Percentiles rank a stretch among this genome's conserved stretches.
Evolutionary conservation across 2,113 vertebrate species (phyloP).

Genomic region (Hirundichthys speculiger): DNA sequence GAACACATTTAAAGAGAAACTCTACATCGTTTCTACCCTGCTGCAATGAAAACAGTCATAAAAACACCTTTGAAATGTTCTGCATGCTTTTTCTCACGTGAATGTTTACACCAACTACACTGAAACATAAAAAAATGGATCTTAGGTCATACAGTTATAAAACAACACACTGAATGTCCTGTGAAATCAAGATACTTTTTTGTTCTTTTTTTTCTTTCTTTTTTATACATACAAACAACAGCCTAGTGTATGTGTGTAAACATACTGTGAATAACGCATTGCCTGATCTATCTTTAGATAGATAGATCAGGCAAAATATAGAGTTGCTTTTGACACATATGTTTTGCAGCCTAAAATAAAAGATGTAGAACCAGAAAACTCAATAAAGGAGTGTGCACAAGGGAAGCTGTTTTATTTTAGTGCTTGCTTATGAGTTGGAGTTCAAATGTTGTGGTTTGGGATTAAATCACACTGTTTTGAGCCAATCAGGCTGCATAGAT

Average conservation of each 20-base stretch:
- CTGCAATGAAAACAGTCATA: constrained; percentile 3
- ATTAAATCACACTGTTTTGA: too few species aligned
- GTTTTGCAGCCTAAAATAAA: background rate
- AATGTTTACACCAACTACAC: constrained; percentile 2
- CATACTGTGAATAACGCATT: background rate
- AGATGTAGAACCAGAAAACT: constrained; percentile 15
- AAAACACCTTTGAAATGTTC: constrained; percentile 1
- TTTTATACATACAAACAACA: background rate
- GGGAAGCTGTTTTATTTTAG: too few species aligned
- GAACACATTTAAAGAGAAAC: background rate
- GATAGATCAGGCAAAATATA: too few species aligned
- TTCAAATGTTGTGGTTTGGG: too few species aligned
- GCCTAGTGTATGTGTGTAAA: background rate
- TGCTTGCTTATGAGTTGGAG: too few species aligned
- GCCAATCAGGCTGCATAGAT: too few species aligned
- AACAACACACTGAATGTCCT: background rate
- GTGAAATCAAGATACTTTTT: background rate
- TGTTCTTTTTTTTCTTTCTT: background rate
- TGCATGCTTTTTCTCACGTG: background rate
- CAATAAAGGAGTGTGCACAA: constrained; percentile 15
- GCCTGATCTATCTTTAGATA: too few species aligned
- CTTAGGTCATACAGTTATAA: background rate
- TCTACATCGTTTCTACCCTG: background rate
- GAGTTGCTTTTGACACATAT: background rate
- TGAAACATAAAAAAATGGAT: background rate